These are phyloP conservation scores for Heterotilapia buettikoferi DNA, from an alignment of 2,113 vertebrate species.

Conservation along the genomic window DNA sequence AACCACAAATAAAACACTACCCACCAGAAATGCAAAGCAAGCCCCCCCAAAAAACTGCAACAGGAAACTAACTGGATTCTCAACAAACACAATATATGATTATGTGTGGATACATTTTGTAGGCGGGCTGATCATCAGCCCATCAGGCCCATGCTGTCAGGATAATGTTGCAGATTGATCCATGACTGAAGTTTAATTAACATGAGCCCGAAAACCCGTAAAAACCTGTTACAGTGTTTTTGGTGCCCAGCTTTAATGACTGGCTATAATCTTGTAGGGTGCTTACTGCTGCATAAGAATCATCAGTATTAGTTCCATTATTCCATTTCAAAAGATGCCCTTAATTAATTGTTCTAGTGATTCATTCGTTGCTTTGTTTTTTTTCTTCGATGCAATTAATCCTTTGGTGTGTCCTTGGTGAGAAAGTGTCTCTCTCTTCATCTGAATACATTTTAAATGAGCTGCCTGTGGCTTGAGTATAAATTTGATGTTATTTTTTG, in stretches of 20 bases:
- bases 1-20: background rate
- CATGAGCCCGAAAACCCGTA: background rate
- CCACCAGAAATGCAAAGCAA: background rate
- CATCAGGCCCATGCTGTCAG: background rate
- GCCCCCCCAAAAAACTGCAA: background rate
- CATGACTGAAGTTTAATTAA: constrained; percentile 37
- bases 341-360: background rate
- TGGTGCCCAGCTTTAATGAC: background rate
- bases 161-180: constrained; percentile 25
- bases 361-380: background rate
- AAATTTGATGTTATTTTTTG: constrained; percentile 23
- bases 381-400: background rate
- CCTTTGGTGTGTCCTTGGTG: background rate
- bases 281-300: background rate
- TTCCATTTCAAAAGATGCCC: background rate
- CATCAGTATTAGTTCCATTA: background rate
- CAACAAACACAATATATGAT: background rate
- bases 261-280: background rate
- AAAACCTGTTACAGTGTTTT: constrained; percentile 16
- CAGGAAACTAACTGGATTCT: background rate
- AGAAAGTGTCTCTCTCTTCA: background rate
- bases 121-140: background rate
- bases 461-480: constrained; percentile 22
- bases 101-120: background rate
- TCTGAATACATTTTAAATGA: constrained; percentile 39